phyloP scores from a whole-genome alignment of 2,797 vertebrate genomes.

The Knipowitschia caucasica region DNA sequence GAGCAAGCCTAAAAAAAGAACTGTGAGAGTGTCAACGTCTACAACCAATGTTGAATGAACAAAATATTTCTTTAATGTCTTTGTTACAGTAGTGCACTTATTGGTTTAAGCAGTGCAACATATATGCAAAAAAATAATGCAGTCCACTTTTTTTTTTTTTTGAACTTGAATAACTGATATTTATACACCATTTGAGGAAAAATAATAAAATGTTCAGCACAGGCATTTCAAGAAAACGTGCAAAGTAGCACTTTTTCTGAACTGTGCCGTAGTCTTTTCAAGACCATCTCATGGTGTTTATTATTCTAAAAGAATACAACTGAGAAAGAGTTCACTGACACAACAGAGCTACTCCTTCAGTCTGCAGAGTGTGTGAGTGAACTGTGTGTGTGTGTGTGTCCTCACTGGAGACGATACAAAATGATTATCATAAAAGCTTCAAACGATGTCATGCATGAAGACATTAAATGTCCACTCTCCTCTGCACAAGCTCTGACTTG shows the following conservation, averaged over 20 bases:
- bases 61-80: constrained; percentile 75
- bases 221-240: constrained; percentile 81
- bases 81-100: constrained; percentile 87
- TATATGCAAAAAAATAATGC: constrained; percentile 84
- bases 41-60: constrained; percentile 72
- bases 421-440: constrained; percentile 61
- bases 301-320: constrained; percentile 64
- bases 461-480: constrained; percentile 64
- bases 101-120: constrained; percentile 86
- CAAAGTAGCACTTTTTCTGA: constrained; percentile 73
- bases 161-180: constrained; percentile 74
- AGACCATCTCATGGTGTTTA: constrained; percentile 61
- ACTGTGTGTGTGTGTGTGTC: constrained; percentile 59
- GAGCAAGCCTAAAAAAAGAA: constrained; percentile 75
- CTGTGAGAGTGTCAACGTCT: constrained; percentile 67
- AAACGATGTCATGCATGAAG: constrained; percentile 68
- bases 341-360: constrained; percentile 65
- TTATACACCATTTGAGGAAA: constrained; percentile 71
- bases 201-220: constrained; percentile 79
- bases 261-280: constrained; percentile 60
- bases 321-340: constrained; percentile 63
- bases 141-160: constrained; percentile 80
- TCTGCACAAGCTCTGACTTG: constrained; percentile 66
- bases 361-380: no score
- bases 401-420: constrained; percentile 58